A percentile compares a stretch with the other conserved stretches of the same genome.
phyloP scores from a whole-genome alignment of 2,888 invertebrate genomes.

The Toxonevra muliebris region DNA sequence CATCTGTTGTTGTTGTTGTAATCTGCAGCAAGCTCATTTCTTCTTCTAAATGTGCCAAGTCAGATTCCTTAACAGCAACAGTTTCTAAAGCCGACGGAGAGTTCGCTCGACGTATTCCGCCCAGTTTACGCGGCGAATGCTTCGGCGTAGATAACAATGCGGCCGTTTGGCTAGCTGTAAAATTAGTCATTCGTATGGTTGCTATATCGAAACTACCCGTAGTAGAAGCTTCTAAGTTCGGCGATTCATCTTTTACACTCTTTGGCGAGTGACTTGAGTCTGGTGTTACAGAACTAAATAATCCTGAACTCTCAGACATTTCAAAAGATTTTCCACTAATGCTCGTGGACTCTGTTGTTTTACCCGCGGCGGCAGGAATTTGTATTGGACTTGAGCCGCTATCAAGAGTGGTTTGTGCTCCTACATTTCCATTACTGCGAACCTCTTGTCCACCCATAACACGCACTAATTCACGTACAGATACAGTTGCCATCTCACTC shows the following conservation, averaged over 20 bases:
- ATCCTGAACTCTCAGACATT: conserved; percentile 70
- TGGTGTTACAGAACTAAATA: conserved; percentile 71
- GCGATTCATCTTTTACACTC: conserved; percentile 45
- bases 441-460: conserved; percentile 74
- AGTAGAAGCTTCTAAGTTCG: conserved; percentile 14
- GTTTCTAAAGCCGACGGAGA: conserved; percentile 8
- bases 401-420: conserved; percentile 66
- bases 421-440: conserved; percentile 79
- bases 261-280: conserved; percentile 71
- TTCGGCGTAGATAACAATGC: conserved; percentile 62
- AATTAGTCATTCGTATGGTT: conserved; percentile 65
- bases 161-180: conserved; percentile 62
- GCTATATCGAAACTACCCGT: conserved; percentile 51
- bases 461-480: conserved; percentile 78
- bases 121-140: conserved; percentile 52
- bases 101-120: conserved; percentile 12
- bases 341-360: conserved; percentile 41
- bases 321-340: conserved; percentile 52
- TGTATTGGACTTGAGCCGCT: conserved; percentile 71
- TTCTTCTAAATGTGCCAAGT: conserved; percentile 53
- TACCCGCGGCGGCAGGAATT: conserved; percentile 67
- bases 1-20: conserved; percentile 38
- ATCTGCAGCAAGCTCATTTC: conserved; percentile 57
- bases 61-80: conserved; percentile 36
- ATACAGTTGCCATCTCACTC: conserved; percentile 65